A percentile compares a stretch with the other conserved stretches of the same genome.
Conservation (phyloP, 2,113 vertebrate genomes). For the Passer montanus region DNA sequence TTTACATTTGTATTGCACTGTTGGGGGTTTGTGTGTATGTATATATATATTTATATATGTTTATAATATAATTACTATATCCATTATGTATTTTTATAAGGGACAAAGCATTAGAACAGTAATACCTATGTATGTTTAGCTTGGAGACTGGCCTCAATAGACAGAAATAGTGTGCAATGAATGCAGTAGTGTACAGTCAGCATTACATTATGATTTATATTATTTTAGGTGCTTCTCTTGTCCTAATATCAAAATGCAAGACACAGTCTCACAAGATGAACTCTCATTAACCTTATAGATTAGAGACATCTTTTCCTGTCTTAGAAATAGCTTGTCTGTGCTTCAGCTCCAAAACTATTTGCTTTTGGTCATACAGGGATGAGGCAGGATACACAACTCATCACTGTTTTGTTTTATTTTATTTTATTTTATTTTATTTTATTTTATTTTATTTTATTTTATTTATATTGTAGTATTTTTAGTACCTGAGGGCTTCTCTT, state of each 20-base stretch:
- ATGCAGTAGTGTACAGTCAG: neutral
- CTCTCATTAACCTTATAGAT: neutral
- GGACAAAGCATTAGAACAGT: neutral
- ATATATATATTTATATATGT: neutral
- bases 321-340: neutral
- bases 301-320: neutral
- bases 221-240: neutral
- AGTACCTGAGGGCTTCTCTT: neutral
- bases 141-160: neutral
- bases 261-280: neutral
- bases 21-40: neutral
- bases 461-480: neutral
- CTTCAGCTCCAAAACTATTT: neutral
- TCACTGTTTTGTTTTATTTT: neutral
- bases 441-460: neutral
- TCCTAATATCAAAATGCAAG: neutral
- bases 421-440: too few species aligned
- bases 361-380: neutral
- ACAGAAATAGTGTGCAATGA: neutral
- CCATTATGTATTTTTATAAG: neutral
- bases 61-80: neutral
- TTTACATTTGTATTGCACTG: neutral
- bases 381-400: neutral
- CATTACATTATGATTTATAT: neutral
- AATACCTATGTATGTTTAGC: neutral